phyloP scores from a whole-genome alignment of 2,113 vertebrate genomes.

The Himantopus leucocephalus region DNA sequence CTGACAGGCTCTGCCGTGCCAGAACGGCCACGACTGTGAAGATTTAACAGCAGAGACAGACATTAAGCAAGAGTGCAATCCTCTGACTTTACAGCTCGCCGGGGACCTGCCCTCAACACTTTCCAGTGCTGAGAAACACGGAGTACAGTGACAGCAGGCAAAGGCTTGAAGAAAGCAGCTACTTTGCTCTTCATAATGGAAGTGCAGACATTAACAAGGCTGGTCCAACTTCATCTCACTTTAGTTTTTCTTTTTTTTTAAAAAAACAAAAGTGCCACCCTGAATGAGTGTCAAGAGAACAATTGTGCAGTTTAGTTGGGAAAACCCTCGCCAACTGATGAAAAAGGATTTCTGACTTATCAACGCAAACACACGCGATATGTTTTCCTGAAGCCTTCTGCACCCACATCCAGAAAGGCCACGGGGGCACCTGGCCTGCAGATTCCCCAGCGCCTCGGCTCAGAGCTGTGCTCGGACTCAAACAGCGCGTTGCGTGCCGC shows the following conservation, averaged over 20 bases:
- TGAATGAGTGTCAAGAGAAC: background rate
- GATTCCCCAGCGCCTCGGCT: background rate
- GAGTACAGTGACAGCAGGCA: background rate
- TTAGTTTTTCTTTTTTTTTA: background rate
- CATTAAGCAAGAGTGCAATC: background rate
- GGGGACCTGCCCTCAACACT: background rate
- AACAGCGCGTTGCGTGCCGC: fast-evolving
- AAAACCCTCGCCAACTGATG: background rate
- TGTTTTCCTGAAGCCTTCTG: background rate
- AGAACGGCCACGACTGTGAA: background rate
- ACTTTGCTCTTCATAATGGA: background rate
- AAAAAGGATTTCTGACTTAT: background rate
- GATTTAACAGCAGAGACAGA: background rate
- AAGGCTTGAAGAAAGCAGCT: background rate
- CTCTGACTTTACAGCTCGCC: background rate
- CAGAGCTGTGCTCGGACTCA: background rate
- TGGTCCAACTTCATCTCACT: background rate
- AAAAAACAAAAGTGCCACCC: background rate
- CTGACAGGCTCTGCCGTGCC: background rate
- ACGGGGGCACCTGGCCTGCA: background rate
- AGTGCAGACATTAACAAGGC: background rate
- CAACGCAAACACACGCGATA: background rate
- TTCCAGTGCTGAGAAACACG: background rate
- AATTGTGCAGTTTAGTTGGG: background rate
- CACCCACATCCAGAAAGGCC: background rate